These are phyloP conservation scores for Eilema sororculum DNA, from an alignment of 2,888 invertebrate genomes.

Conservation along the genomic window DNA sequence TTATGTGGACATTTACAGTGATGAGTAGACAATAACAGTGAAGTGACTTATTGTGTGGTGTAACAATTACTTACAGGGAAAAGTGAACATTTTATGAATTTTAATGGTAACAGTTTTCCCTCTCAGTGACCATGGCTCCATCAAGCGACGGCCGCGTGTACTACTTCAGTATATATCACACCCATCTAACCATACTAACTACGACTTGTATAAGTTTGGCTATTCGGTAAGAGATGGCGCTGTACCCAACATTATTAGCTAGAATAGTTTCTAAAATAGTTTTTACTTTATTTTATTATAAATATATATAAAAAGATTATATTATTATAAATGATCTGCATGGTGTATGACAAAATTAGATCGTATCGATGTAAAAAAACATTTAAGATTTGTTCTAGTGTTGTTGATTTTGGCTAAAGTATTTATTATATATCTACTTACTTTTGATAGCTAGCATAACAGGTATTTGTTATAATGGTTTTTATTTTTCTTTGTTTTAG, in stretches of 20 bases:
- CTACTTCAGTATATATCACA: constrained; percentile 76
- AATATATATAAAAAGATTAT: too few species aligned
- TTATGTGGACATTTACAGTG: constrained; percentile 26
- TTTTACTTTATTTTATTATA: too few species aligned
- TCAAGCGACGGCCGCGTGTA: constrained; percentile 86
- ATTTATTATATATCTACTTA: too few species aligned
- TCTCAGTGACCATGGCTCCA: constrained; percentile 87
- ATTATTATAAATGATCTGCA: neutral
- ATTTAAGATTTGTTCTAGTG: too few species aligned
- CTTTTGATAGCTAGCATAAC: too few species aligned
- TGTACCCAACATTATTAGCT: constrained; percentile 28
- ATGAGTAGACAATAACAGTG: constrained; percentile 32
- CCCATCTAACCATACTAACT: constrained; percentile 59
- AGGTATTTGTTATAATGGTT: too few species aligned
- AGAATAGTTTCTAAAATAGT: too few species aligned
- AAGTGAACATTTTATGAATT: constrained; percentile 73
- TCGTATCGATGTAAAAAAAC: too few species aligned
- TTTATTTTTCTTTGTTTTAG: constrained; percentile 75
- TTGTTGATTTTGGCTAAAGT: neutral
- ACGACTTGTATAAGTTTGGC: constrained; percentile 65
- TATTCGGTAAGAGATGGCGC: constrained; percentile 85
- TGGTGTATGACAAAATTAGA: too few species aligned
- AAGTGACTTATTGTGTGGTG: constrained; percentile 40
- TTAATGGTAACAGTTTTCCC: constrained; percentile 91
- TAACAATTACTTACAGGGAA: constrained; percentile 41